Evolutionary conservation across 1,140 invertebrate species (phyloP), one percentile per base, ranked within the genome.

Genomic region (Triops longicaudatus): DNA sequence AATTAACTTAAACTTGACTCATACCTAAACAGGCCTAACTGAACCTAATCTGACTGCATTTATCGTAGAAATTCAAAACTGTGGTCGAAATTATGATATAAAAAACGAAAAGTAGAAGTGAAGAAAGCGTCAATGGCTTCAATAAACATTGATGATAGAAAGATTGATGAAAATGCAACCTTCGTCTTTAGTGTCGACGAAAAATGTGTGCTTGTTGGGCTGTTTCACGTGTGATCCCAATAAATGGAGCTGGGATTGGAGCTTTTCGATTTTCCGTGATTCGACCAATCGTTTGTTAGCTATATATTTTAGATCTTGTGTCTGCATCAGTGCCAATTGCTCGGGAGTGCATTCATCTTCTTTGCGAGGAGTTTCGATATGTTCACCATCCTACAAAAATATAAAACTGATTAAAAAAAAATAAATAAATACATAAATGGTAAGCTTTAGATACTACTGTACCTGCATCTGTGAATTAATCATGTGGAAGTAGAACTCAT

Each of bases 401-500:
- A 73, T 14, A 27, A 73, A 27, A 26, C 7, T n/a, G 5, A 73
- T 6, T 11, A 28, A 75, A 79, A 43, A 78, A 76, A 78, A 26
- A 42, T 12, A 73, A 78, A 79, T 73, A 37, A 14, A 73, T 50
- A 78, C n/a, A n/a, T n/a, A n/a, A n/a, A n/a, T n/a, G n/a, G n/a
- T n/a, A n/a, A n/a, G n/a, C n/a, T n/a, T n/a, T n/a, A n/a, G n/a
- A n/a, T n/a, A n/a, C n/a, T n/a, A n/a, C n/a, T n/a, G n/a, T 83
- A 88, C 88, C 81, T 90, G 86, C 1, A 94, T 85, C 85, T 91
- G 89, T 1, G 96, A 95, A 83, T 95, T 96, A 44, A 97, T 91
- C 98, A 99, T 99, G 81, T 98, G 97, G 85, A 94, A 96, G 83
- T 98, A 94, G 85, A 98, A 99, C 86, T 99, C 98, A 91, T 99